A percentile compares a stretch with the other conserved stretches of the same genome.
Evolutionary conservation across 1,140 invertebrate genomes (phyloP).

Genomic region (Wiebesia pumilae): DNA sequence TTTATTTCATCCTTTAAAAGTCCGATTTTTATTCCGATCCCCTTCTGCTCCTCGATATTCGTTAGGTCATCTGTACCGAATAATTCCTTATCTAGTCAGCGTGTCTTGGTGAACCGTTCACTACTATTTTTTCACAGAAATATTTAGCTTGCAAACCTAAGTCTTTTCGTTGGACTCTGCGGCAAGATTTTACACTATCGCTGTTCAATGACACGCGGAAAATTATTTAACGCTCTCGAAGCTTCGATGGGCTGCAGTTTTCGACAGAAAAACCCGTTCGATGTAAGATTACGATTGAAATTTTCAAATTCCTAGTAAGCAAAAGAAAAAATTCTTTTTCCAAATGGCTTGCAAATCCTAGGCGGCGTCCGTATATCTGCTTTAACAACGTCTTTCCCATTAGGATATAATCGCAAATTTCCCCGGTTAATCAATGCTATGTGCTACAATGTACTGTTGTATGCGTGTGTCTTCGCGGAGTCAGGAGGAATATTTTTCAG

Average conservation of each 20-base stretch:
- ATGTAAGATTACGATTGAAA: background rate
- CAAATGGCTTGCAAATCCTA: background rate
- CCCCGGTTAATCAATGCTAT: conserved; percentile 42
- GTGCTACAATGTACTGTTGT: conserved; percentile 37
- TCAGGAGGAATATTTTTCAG: conserved; percentile 16
- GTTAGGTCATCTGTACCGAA: conserved; percentile 6
- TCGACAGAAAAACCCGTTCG: background rate
- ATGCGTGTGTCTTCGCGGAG: conserved; percentile 6
- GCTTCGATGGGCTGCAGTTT: conserved; percentile 2
- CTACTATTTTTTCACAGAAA: background rate
- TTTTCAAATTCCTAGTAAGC: background rate
- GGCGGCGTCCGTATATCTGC: conserved; percentile 48
- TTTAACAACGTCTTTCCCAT: conserved; percentile 42
- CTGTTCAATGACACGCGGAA: background rate
- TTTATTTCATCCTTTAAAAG: conserved; percentile 4
- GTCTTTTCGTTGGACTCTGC: background rate
- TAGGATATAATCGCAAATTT: conserved; percentile 44
- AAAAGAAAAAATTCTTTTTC: background rate
- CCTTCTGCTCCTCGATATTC: background rate
- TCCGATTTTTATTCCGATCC: background rate
- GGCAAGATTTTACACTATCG: background rate
- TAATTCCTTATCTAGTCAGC: background rate
- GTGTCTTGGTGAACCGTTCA: conserved; percentile 14
- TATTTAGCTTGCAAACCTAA: background rate
- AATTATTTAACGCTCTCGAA: background rate